Evolutionary conservation across 1,140 invertebrate species (phyloP).

Genomic region (Pogonomyrmex barbatus): DNA sequence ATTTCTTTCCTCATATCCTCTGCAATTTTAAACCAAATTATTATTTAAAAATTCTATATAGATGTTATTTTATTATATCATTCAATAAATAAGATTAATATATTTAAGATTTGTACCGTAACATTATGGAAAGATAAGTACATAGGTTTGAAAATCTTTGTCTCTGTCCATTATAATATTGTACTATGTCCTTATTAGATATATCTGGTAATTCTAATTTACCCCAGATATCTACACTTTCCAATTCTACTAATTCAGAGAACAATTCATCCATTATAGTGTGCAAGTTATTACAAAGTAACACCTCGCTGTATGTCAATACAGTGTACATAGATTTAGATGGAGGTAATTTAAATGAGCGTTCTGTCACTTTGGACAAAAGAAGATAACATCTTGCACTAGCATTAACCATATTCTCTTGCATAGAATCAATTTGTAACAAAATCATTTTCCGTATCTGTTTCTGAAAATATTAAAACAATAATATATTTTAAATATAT

Average conservation of each 20-base stretch:
- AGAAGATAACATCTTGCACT: constrained; percentile 80
- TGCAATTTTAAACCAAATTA: constrained; percentile 62
- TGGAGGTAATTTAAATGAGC: constrained; percentile 77
- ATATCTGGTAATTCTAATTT: constrained; percentile 77
- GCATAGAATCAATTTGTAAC: constrained; percentile 74
- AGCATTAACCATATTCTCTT: constrained; percentile 74
- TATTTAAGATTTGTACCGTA: constrained; percentile 72
- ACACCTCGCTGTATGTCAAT: constrained; percentile 76
- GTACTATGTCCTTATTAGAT: constrained; percentile 73
- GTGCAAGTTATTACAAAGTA: constrained; percentile 81
- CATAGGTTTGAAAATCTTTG: constrained; percentile 80
- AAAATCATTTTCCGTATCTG: constrained; percentile 77
- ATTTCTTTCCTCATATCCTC: constrained; percentile 72
- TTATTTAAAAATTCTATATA: not conserved
- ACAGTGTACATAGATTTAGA: constrained; percentile 71
- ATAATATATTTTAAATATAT: too few relatives aligned
- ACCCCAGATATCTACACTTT: constrained; percentile 64
- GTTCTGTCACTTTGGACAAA: constrained; percentile 76
- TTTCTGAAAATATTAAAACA: constrained; percentile 53
- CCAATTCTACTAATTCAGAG: constrained; percentile 70
- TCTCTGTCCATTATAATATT: constrained; percentile 76
- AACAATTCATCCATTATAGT: constrained; percentile 80
- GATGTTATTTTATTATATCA: not conserved
- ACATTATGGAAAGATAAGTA: constrained; percentile 78
- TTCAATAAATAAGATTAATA: constrained; percentile 36